Conservation (phyloP, 1,140 invertebrate genomes). For the Plutomurus gul region DNA sequence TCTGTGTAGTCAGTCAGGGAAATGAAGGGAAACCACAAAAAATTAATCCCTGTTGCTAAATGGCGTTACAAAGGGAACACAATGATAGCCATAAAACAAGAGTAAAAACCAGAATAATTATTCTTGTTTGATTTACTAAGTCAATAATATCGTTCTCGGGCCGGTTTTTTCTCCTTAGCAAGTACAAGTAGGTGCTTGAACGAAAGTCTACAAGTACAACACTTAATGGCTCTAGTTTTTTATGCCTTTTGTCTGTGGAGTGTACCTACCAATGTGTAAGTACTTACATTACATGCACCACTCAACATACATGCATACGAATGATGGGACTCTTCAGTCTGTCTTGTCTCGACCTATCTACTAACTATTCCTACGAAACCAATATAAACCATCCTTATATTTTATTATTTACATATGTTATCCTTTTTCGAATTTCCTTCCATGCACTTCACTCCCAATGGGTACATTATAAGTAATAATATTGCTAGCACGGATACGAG, state of each 20-base stretch:
- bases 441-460: not conserved
- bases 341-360: not conserved
- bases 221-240: slow-evolving; percentile 29
- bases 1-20: not conserved
- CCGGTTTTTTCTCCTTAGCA: not conserved
- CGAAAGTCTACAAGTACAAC: slow-evolving; percentile 26
- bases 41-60: slow-evolving; percentile 32
- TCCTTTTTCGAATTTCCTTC: too few relatives aligned
- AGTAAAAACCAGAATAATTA: slow-evolving; percentile 40
- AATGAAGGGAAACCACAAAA: slow-evolving; percentile 20
- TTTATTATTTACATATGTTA: not conserved
- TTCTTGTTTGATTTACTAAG: slow-evolving; percentile 43
- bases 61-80: slow-evolving; percentile 36
- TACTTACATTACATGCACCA: not conserved
- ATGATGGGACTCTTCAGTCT: slow-evolving; percentile 13
- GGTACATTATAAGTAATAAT: too few relatives aligned
- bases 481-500: not conserved
- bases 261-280: not conserved
- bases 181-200: not conserved
- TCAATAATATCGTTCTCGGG: slow-evolving; percentile 35
- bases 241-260: slow-evolving; percentile 16
- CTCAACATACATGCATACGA: not conserved
- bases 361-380: too few relatives aligned
- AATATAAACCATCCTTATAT: not conserved
- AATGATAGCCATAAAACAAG: slow-evolving; percentile 26